phyloP scores from a whole-genome alignment of 23 tunicate species.

The Trididemnum nubilum region DNA sequence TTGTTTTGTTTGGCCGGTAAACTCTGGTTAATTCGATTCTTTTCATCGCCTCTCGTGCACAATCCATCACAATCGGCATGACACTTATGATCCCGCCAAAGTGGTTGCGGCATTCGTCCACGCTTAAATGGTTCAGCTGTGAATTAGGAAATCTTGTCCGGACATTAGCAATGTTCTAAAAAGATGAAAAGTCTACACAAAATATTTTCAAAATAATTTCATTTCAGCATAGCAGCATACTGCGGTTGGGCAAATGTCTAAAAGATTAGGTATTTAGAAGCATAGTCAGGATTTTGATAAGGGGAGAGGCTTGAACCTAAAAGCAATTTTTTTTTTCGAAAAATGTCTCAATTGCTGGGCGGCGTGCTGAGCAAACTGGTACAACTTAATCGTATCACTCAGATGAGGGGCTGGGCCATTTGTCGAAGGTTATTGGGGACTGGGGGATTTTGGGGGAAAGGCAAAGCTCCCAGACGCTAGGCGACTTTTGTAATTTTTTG shows the following conservation, averaged over 20 bases:
- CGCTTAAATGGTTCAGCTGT: constrained; percentile 81
- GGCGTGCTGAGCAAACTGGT: no score
- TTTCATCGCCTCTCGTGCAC: constrained; percentile 65
- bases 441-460: no score
- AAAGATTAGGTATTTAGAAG: not conserved
- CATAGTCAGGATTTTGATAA: no score
- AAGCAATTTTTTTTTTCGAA: no score
- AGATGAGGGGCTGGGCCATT: no score
- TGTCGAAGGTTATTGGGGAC: no score
- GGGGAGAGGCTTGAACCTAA: no score
- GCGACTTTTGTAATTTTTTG: no score
- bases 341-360: no score
- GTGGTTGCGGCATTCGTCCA: constrained; percentile 76
- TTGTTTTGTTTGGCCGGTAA: constrained; percentile 19
- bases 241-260: not conserved
- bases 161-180: constrained; percentile 57
- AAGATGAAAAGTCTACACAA: no score
- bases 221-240: not conserved
- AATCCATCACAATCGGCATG: constrained; percentile 78
- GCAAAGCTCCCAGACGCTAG: no score
- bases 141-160: constrained; percentile 57
- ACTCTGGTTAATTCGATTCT: constrained; percentile 69
- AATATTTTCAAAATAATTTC: not conserved
- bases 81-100: constrained; percentile 94
- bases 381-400: no score